Evolutionary conservation across 2,113 vertebrate species (phyloP), one percentile per base, ranked within the genome.

Genomic region (Jacana jacana): DNA sequence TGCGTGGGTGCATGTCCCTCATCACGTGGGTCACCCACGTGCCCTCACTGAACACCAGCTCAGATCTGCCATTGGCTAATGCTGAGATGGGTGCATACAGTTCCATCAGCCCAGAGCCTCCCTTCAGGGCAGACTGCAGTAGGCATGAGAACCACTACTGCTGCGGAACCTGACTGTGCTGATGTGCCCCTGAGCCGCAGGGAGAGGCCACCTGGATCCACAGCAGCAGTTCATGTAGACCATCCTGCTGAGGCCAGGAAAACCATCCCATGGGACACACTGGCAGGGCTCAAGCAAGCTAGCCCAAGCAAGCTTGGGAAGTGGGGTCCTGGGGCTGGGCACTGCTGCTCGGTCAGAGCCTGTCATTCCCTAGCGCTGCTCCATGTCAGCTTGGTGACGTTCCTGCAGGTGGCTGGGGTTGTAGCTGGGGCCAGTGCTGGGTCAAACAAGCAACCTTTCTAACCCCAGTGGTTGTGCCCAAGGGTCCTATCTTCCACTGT

Each of bases 381-480:
- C 33, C 2, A 1, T 30, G 19, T 18, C 7, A 2, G 25, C n/a
- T 76, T 4, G 2, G 14, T 48, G 33, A 42, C 5, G 0, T 60
- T 55, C 55, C 40, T 75, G 52, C 39, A 48, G 55, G 25, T 33
- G n/a, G 30, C 33, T 30, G 42, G 10, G 27, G 42, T 23, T 25
- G 48, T 10, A 11, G 42, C 42, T 60, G 42, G 37, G 30, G 28
- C 51, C 51, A 42, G 37, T 3, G 1, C 37, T 2, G 3, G 3
- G 27, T 49, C 42, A 77, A 48, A 27, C 48, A 16, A 37, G 57
- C 27, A 61, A 11, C 57, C 17, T 61, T 61, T 77, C n/a, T 77
- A 39, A 61, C n/a, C 15, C 8, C 20, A 39, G 5, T 1, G 1
- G 27, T 61, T 61, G n/a, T 37, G 20, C 15, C 15, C 30, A n/a